Conservation (phyloP, 1,140 invertebrate genomes). For the Homarus americanus region DNA sequence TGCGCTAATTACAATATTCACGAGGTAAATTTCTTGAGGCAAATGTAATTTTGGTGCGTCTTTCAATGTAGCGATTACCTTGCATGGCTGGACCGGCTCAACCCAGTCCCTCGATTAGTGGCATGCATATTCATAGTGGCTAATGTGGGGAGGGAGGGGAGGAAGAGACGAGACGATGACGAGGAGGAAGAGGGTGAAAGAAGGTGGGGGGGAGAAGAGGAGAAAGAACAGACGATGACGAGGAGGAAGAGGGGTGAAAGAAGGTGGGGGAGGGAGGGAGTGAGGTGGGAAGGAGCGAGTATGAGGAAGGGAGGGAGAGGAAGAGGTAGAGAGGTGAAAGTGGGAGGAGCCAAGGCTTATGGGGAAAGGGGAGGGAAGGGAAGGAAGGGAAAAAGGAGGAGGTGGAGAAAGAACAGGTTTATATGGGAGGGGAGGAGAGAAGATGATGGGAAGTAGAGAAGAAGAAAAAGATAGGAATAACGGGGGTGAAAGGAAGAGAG, state of each 20-base stretch:
- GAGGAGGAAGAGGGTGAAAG: not conserved
- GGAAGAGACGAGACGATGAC: not conserved
- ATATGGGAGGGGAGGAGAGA: not conserved
- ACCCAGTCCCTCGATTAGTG: slow-evolving; percentile 59
- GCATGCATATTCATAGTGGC: slow-evolving; percentile 58
- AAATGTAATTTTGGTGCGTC: slow-evolving; percentile 70
- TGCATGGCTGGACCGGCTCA: slow-evolving; percentile 62
- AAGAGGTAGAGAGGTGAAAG: not conserved
- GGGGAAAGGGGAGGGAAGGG: not conserved
- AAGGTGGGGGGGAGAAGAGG: not conserved
- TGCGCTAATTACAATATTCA: slow-evolving; percentile 71
- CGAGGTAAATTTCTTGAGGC: slow-evolving; percentile 68
- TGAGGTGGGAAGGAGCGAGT: not conserved
- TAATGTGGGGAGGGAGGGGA: slow-evolving; percentile 15
- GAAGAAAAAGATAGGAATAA: not conserved
- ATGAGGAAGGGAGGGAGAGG: not conserved
- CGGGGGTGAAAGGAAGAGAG: not conserved
- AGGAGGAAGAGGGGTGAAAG: not conserved
- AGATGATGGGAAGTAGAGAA: not conserved
- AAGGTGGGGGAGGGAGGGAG: not conserved
- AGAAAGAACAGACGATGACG: not conserved
- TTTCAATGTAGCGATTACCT: slow-evolving; percentile 70
- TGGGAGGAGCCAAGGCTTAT: not conserved
- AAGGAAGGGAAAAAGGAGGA: not conserved
- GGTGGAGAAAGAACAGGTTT: not conserved